Percentiles rank a stretch among this genome's conserved stretches.
phyloP scores from a whole-genome alignment of 2,113 vertebrate genomes.

The Boleophthalmus pectinirostris region DNA sequence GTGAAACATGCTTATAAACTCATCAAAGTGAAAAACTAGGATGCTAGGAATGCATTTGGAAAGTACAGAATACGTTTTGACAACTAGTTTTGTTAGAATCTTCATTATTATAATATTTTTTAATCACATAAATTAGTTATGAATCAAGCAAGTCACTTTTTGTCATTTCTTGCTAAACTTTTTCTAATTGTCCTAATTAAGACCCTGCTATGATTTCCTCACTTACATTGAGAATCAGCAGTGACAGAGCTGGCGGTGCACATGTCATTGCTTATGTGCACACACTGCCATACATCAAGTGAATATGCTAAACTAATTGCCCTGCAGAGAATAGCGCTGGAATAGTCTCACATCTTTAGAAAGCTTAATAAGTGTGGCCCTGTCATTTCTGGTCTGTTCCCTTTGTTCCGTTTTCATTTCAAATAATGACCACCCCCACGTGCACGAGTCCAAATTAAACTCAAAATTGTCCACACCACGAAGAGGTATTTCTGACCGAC shows the following conservation, averaged over 20 bases:
- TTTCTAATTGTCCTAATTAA: not conserved
- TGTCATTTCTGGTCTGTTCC: slow-evolving; percentile 26
- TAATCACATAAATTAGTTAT: not conserved
- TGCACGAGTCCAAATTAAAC: not conserved
- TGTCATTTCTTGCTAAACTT: not conserved
- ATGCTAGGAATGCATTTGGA: too few species aligned
- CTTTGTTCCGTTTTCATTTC: slow-evolving; percentile 29
- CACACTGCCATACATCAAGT: not conserved
- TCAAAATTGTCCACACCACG: not conserved
- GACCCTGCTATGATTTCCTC: not conserved
- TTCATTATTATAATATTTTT: too few species aligned
- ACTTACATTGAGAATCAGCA: slow-evolving; percentile 39
- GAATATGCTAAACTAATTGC: slow-evolving; percentile 29
- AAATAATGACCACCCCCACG: slow-evolving; percentile 30
- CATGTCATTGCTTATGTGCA: slow-evolving; percentile 33
- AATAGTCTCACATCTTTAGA: slow-evolving; percentile 33
- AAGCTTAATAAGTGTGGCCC: slow-evolving; percentile 50
- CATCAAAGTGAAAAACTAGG: too few species aligned
- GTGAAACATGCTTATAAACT: too few species aligned
- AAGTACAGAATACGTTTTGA: too few species aligned
- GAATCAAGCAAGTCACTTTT: not conserved
- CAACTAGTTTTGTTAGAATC: too few species aligned
- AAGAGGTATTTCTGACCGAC: slow-evolving; percentile 37
- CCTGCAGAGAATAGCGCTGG: slow-evolving; percentile 23
- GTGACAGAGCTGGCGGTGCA: slow-evolving; percentile 29